These are phyloP conservation scores for Ibidorhyncha struthersii DNA, from an alignment of 2,113 vertebrate species.

Conservation along the genomic window DNA sequence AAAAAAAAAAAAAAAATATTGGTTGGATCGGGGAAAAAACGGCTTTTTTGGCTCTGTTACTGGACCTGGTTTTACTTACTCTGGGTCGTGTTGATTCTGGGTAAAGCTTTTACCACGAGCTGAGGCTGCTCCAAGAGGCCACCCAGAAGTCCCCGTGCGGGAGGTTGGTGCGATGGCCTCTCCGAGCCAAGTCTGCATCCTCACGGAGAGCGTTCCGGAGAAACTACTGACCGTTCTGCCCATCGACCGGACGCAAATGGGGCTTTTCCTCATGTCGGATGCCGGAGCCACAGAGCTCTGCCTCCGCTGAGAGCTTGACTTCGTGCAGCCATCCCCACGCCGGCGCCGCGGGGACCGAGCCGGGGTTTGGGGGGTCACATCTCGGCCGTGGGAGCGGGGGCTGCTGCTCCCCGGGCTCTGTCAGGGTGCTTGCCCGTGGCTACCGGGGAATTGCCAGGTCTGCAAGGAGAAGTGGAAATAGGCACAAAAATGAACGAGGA, in stretches of 20 bases:
- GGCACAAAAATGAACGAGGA: neutral
- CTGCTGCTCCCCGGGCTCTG: neutral
- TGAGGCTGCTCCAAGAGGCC: neutral
- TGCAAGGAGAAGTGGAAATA: neutral
- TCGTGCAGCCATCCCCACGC: neutral
- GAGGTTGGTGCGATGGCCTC: neutral
- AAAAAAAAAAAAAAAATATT: neutral
- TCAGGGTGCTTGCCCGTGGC: fast-evolving
- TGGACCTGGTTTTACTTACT: neutral
- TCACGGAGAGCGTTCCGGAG: neutral
- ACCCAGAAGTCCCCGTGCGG: fast-evolving
- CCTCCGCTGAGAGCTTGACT: neutral
- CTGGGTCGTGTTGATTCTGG: neutral
- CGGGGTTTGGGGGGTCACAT: neutral
- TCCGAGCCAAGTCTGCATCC: neutral
- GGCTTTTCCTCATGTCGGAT: neutral
- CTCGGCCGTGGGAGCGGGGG: no score
- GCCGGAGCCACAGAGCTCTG: neutral
- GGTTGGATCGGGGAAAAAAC: neutral
- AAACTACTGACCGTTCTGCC: neutral
- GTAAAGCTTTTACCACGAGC: neutral
- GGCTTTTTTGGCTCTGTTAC: neutral
- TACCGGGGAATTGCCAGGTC: neutral
- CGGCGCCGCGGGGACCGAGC: neutral
- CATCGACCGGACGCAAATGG: neutral